These are phyloP conservation scores for Premnoplex brunnescens DNA, from an alignment of 2,797 vertebrate species.

Conservation along the genomic window DNA sequence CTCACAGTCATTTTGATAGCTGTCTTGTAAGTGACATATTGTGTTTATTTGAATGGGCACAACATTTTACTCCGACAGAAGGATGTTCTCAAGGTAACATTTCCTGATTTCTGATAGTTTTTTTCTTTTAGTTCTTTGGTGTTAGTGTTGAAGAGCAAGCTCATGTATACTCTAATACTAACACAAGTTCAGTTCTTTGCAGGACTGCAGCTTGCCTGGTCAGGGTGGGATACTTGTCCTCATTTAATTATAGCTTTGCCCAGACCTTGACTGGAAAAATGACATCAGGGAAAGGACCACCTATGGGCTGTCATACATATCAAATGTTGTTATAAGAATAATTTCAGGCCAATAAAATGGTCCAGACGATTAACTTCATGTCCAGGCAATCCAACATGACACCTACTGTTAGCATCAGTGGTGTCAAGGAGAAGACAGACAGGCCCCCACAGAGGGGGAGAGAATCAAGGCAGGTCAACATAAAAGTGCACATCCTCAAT, in stretches of 20 bases:
- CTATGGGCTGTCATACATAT: background rate
- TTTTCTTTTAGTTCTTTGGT: background rate
- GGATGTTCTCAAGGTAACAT: background rate
- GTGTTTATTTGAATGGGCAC: background rate
- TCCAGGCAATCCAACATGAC: background rate
- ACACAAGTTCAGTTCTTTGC: background rate
- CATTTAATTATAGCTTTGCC: background rate
- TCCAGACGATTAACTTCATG: background rate
- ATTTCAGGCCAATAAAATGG: background rate
- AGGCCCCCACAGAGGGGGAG: background rate
- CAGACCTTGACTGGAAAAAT: background rate
- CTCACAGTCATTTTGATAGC: background rate
- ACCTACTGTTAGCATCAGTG: background rate
- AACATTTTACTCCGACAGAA: background rate
- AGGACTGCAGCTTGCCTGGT: background rate
- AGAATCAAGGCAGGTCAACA: background rate
- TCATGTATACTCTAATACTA: background rate
- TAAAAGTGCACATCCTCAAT: accelerated
- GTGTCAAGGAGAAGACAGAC: background rate
- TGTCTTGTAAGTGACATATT: background rate
- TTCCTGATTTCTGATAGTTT: background rate
- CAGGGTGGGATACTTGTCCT: background rate
- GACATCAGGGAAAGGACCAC: background rate
- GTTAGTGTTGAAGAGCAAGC: background rate
- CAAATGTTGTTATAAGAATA: background rate